Evolutionary conservation across 2,797 vertebrate species (phyloP).

Genomic region (Channallabes apus): DNA sequence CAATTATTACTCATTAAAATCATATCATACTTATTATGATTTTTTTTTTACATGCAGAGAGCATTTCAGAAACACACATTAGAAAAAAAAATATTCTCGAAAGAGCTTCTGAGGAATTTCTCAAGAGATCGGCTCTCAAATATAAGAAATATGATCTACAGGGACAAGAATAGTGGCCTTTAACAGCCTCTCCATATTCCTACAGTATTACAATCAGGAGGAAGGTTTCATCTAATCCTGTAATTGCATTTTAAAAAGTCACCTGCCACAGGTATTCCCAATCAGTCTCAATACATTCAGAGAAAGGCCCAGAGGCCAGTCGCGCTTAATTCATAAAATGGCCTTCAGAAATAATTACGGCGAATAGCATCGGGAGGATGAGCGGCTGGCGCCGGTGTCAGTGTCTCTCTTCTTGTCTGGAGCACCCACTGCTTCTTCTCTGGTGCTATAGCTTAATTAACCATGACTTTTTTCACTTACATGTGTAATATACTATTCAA

Average conservation of each 20-base stretch:
- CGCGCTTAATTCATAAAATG: conserved; percentile 49
- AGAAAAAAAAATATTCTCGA: background rate
- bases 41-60: background rate
- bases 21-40: background rate
- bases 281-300: conserved; percentile 50
- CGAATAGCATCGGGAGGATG: conserved; percentile 34
- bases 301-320: conserved; percentile 31
- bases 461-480: background rate
- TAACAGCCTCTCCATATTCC: conserved; percentile 51
- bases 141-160: conserved; percentile 34
- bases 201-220: conserved; percentile 51
- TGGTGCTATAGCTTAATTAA: conserved; percentile 17
- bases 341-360: conserved; percentile 54
- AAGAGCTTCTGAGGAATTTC: background rate
- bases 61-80: background rate
- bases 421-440: conserved; percentile 16
- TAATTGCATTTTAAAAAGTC: conserved; percentile 57
- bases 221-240: conserved; percentile 49
- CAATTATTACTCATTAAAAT: background rate
- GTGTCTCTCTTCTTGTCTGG: conserved; percentile 11
- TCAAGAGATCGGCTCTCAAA: conserved; percentile 26
- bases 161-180: conserved; percentile 31
- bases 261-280: conserved; percentile 50
- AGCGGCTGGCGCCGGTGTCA: conserved; percentile 17
- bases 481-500: conserved; percentile 23